Base-by-base conservation (phyloP, 1,140 invertebrate species). In the Drosophila lacertosa region DNA sequence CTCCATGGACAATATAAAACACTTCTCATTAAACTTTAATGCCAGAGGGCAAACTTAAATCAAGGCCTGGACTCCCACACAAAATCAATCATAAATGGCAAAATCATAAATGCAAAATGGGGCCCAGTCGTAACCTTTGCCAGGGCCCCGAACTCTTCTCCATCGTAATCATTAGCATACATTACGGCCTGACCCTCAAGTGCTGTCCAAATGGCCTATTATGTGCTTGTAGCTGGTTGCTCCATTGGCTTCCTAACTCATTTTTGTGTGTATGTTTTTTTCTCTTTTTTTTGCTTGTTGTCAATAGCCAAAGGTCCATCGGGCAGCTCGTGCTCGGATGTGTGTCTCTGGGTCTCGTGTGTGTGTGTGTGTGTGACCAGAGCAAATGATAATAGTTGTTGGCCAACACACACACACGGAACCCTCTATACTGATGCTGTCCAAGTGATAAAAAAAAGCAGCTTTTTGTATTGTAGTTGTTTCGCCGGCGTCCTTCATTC, bases 91-190 rank as follows among this genome's bases (percentile, higher is more conserved):
- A 60, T 18, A 7, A 24, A 22, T 16, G 1, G 20, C 15, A 58
- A 26, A 20, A 57, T 62, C 71, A 67, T 74, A 76, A 76, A 75
- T 75, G 64, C 59, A 39, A 75, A 76, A 59, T 62, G 33, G 42
- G 59, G 40, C 18, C 48, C 32, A 39, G 42, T 64, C 37, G 29
- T 69, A 70, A 69, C 66, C 58, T 76, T 65, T 59, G 48, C 16
- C 16, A 45, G 24, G 32, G 26, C 58, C 37, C 53, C n/a, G n/a
- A 77, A 67, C 76, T 69, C 60, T 75, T 58, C 60, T 75, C 54
- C 77, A 80, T 64, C 77, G 62, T 80, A 67, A 80, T 80, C 77
- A 80, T 80, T 80, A 80, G 77, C 77, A 80, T 80, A 80, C 72
- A 80, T 80, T 80, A 75, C 47, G 51, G 62, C 55, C 66, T 80